These are phyloP conservation scores for Matsumurasca onukii DNA, from an alignment of 1,140 invertebrate species.

Conservation along the genomic window DNA sequence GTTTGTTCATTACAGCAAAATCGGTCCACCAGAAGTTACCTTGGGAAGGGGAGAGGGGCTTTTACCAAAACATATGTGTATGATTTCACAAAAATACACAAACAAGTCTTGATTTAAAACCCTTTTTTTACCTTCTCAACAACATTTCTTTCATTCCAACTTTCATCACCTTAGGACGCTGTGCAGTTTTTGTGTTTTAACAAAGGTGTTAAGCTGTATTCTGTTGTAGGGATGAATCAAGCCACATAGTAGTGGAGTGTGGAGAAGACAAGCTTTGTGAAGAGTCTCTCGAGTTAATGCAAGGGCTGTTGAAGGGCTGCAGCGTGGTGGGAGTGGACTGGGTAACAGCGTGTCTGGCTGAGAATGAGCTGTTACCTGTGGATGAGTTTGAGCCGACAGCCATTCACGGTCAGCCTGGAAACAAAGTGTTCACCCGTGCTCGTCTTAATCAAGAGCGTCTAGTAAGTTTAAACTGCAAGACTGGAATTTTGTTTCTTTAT, in stretches of 20 bases:
- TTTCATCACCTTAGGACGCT: too few relatives aligned
- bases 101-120: too few relatives aligned
- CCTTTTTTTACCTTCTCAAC: too few relatives aligned
- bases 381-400: not conserved
- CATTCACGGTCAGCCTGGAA: not conserved
- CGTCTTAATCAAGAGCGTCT: not conserved
- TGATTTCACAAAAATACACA: too few relatives aligned
- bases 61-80: too few relatives aligned
- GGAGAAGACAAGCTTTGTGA: not conserved
- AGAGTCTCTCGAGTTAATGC: not conserved
- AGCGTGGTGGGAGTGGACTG: slow-evolving; percentile 7
- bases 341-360: not conserved
- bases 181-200: too few relatives aligned
- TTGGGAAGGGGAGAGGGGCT: too few relatives aligned
- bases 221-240: not conserved
- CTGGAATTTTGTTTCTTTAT: too few relatives aligned
- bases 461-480: not conserved
- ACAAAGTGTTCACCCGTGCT: not conserved
- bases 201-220: too few relatives aligned
- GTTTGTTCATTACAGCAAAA: too few relatives aligned
- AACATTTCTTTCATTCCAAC: too few relatives aligned
- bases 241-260: not conserved
- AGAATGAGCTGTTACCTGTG: not conserved
- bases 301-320: slow-evolving; percentile 1
- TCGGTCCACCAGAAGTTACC: too few relatives aligned